Base-by-base conservation (phyloP, 2,888 invertebrate species). In the Synanthedon myopaeformis region DNA sequence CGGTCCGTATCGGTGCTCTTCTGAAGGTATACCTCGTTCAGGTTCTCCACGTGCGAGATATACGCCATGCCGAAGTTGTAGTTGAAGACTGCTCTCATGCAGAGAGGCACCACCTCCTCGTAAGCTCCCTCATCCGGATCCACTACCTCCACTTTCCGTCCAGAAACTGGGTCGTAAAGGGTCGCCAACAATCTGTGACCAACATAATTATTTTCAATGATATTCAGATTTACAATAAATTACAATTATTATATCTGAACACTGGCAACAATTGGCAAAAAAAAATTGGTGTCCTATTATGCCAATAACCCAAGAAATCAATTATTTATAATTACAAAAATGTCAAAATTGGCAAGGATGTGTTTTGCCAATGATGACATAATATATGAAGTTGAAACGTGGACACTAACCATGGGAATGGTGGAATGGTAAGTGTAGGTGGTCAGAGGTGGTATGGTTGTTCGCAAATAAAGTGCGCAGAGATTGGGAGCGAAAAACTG, bases 21-120 rank as follows among this genome's bases (percentile, higher is more conserved):
- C 67, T 94, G 94, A 28, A 93, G 76, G 73, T 90, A 94, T 42
- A 94, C 72, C 58, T 89, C 90, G 54, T 88, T 88, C 0, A 90
- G 79, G 54, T 89, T 88, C 52, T 89, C 88, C 0, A 89, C 81
- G 65, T 91, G 90, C 0, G 91, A 84, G 0, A 94, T 82, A 59
- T 82, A 88, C 0, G 82, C 79, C 23, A 91, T 89, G 8, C 90
- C 86, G 51, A 92, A 89, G 60, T 84, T 88, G 51, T 89, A 82
- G 69, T 89, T 84, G 66, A 90, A 76, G 5, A 94, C 89, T 0
- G 93, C 91, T 65, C 91, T 82, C 17, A 89, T 89, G 62, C 92
- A 92, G 5, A 94, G 71, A 41, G 89, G 86, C 0, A 76, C 67
- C 0, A 90, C 86, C 35, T 78, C 77, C 17, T 86, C 87, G 62